These are phyloP conservation scores for Scolopax rusticola DNA, from an alignment of 2,797 vertebrate genomes.

Conservation along the genomic window DNA sequence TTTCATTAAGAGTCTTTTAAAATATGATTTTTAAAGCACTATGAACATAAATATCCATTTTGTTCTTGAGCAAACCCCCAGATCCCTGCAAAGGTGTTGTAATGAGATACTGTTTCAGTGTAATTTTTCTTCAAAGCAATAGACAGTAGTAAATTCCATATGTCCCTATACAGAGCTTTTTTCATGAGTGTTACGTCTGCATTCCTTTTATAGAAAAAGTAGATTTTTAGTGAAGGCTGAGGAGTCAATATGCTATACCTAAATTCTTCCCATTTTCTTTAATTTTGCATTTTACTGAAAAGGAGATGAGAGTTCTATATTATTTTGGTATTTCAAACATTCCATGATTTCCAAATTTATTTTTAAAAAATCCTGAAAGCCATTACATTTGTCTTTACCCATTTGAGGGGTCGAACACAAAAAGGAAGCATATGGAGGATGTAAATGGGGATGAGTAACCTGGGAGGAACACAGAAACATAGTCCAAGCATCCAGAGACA, in stretches of 20 bases:
- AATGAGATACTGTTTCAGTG: constrained; percentile 57
- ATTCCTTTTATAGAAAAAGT: constrained; percentile 14
- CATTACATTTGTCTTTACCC: background rate
- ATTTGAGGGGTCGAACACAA: background rate
- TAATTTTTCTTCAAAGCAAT: constrained; percentile 59
- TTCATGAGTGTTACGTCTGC: background rate
- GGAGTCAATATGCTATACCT: background rate
- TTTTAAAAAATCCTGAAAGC: background rate
- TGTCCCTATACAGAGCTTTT: background rate
- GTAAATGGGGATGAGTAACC: background rate
- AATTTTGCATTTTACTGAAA: background rate
- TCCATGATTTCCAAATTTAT: background rate
- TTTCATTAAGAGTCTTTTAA: constrained; percentile 62
- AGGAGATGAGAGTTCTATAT: background rate
- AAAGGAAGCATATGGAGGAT: background rate
- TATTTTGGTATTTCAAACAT: background rate
- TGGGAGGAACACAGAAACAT: background rate
- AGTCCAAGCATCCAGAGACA: background rate
- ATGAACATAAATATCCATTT: constrained; percentile 64
- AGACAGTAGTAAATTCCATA: background rate
- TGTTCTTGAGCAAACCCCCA: constrained; percentile 59
- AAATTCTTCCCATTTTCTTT: background rate
- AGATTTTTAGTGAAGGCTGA: background rate
- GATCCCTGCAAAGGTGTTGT: constrained; percentile 63
- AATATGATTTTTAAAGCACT: constrained; percentile 63